These are phyloP conservation scores for Drosophila kohkoa DNA, from an alignment of 1,140 invertebrate genomes.

Conservation along the genomic window DNA sequence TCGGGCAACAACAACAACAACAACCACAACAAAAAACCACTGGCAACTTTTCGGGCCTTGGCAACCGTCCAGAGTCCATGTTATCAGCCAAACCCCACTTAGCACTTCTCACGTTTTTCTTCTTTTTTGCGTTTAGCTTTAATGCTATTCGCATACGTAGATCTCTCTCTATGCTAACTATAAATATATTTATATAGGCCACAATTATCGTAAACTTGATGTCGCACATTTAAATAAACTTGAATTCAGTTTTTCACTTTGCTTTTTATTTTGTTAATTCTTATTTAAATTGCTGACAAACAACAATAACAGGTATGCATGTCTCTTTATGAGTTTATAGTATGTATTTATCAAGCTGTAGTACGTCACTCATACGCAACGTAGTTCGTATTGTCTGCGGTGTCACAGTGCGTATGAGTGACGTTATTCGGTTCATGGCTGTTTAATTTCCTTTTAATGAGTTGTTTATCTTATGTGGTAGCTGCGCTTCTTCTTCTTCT, in stretches of 20 bases:
- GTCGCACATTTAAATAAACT: conserved; percentile 10
- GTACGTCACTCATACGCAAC: conserved; percentile 65
- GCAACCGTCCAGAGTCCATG: conserved; percentile 23
- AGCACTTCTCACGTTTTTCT: conserved; percentile 14
- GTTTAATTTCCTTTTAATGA: conserved; percentile 80
- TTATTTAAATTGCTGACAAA: conserved; percentile 10
- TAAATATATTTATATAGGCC: conserved; percentile 14
- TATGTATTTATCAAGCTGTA: conserved; percentile 52
- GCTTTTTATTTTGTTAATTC: background rate
- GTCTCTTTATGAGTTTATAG: conserved; percentile 4
- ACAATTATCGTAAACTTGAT: conserved; percentile 32
- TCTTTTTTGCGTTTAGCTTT: background rate
- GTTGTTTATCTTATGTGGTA: conserved; percentile 71
- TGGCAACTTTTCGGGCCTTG: conserved; percentile 30
- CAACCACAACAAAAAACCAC: background rate
- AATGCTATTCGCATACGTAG: background rate
- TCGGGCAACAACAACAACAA: background rate
- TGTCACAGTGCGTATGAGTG: conserved; percentile 69
- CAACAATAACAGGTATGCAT: conserved; percentile 5
- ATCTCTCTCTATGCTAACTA: background rate
- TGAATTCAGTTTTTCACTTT: background rate
- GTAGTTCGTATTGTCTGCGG: conserved; percentile 32
- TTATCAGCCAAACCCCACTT: conserved; percentile 15
- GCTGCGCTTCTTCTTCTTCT: background rate
- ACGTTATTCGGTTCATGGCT: conserved; percentile 69